phyloP scores from a whole-genome alignment of 2,113 vertebrate genomes.

The Poecilia latipinna region DNA sequence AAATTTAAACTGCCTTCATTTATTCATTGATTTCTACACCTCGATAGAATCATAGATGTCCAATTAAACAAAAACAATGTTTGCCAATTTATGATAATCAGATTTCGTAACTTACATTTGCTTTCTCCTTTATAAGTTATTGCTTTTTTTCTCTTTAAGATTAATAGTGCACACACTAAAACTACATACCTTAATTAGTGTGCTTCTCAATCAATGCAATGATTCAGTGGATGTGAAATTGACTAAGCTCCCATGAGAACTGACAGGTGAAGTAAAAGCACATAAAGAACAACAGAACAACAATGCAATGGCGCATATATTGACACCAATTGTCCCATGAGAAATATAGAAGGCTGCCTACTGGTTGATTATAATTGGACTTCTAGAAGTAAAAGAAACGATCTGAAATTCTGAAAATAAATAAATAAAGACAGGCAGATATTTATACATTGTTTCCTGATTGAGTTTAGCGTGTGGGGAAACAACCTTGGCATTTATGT shows the following conservation, averaged over 20 bases:
- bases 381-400: not conserved
- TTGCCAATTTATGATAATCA: not conserved
- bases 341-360: conserved; percentile 1
- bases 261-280: conserved; percentile 8
- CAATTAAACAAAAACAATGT: not conserved
- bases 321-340: conserved; percentile 37
- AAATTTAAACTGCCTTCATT: not conserved
- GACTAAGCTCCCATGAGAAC: not conserved
- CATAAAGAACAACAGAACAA: conserved; percentile 19
- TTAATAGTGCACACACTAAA: conserved; percentile 6
- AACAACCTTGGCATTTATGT: not conserved
- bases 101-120: not conserved
- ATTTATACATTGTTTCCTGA: not conserved
- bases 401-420: conserved; percentile 8
- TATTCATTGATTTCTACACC: not conserved
- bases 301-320: conserved; percentile 9
- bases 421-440: conserved; percentile 6
- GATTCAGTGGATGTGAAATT: conserved; percentile 20
- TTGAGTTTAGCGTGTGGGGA: not conserved
- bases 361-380: conserved; percentile 31
- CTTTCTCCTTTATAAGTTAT: not conserved
- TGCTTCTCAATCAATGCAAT: conserved; percentile 31
- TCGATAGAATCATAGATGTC: no score
- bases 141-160: conserved; percentile 4
- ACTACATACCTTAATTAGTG: conserved; percentile 26